Percentiles rank a stretch among this genome's conserved stretches.
Evolutionary conservation across 2,797 vertebrate genomes (phyloP).

Genomic region (Oreochromis grahami): DNA sequence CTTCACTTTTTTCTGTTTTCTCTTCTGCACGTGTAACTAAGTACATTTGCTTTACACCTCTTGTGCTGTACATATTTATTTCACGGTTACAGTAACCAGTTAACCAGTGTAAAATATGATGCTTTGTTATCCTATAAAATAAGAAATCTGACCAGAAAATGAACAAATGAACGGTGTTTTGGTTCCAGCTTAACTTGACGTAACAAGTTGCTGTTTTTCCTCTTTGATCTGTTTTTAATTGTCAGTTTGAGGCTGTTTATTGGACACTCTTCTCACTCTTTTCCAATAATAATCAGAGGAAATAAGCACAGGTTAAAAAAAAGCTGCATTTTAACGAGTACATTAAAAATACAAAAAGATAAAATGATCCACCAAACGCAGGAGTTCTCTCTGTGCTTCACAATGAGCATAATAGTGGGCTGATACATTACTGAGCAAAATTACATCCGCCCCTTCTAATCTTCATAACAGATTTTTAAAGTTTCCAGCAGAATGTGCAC

Average conservation of each 20-base stretch:
- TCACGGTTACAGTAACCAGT: neutral
- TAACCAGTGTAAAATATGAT: neutral
- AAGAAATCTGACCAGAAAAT: neutral
- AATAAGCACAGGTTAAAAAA: neutral
- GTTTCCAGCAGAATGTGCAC: neutral
- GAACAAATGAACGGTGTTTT: neutral
- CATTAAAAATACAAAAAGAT: neutral
- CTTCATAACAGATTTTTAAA: neutral
- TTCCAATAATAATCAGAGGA: neutral
- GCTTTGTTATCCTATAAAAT: neutral
- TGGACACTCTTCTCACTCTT: neutral
- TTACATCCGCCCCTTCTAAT: neutral
- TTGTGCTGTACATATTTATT: neutral
- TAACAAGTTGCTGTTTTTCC: neutral
- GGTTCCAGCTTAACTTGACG: neutral
- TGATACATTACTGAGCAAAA: neutral
- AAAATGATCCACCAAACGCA: neutral
- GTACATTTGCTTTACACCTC: neutral
- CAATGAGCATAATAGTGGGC: neutral
- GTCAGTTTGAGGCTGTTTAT: neutral
- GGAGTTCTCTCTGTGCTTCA: neutral
- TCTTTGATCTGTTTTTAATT: neutral
- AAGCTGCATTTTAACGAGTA: neutral
- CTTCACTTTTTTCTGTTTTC: neutral
- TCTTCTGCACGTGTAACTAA: neutral